These are phyloP conservation scores for Hypena proboscidalis DNA, from an alignment of 2,888 invertebrate genomes.

Conservation along the genomic window DNA sequence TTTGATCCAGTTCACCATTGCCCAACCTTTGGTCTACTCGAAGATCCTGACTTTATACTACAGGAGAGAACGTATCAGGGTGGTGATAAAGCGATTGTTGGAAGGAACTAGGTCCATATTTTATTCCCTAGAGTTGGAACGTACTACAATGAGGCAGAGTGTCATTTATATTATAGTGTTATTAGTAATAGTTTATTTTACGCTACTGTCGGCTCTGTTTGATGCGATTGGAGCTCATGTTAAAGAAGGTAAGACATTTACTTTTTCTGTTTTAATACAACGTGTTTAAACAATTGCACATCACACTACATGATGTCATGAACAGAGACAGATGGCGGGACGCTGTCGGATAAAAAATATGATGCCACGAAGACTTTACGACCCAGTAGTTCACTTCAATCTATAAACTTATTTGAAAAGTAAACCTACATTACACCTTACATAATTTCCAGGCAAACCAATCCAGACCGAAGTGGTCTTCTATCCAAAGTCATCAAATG, in stretches of 20 bases:
- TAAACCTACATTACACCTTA: neutral
- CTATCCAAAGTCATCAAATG: conserved; percentile 46
- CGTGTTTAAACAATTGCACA: neutral
- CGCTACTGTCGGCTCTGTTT: conserved; percentile 40
- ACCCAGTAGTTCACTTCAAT: neutral
- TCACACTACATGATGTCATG: no score
- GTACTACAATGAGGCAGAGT: conserved; percentile 47
- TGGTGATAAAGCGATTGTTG: conserved; percentile 51
- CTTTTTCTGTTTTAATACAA: neutral
- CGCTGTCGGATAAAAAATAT: no score
- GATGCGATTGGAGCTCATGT: conserved; percentile 49
- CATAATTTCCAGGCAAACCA: conserved; percentile 50
- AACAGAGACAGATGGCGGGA: no score
- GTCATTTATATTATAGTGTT: conserved; percentile 38
- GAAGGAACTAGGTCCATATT: conserved; percentile 48
- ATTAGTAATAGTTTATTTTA: conserved; percentile 29
- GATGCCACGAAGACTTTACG: neutral
- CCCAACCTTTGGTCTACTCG: conserved; percentile 46
- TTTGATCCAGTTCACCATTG: conserved; percentile 52
- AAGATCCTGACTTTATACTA: conserved; percentile 54
- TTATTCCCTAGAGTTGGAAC: conserved; percentile 44
- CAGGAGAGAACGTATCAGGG: conserved; percentile 46
- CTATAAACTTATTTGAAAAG: neutral
- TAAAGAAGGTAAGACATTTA: conserved; percentile 50
- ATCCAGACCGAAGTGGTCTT: conserved; percentile 58